Evolutionary conservation across 2,113 vertebrate species (phyloP).

Genomic region (Vimba vimba): DNA sequence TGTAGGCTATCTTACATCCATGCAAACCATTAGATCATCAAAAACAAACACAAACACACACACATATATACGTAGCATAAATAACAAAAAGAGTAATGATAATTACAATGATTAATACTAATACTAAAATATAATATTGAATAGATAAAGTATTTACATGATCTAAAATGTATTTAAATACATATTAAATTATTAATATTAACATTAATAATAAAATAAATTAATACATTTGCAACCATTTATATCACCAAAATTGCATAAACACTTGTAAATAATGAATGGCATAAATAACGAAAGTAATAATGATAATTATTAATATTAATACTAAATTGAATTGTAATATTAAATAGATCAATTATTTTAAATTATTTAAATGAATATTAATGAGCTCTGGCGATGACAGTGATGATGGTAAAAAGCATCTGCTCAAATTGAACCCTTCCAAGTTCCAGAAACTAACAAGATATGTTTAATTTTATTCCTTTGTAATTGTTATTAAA

Average conservation of each 20-base stretch:
- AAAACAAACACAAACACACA: too few relatives aligned
- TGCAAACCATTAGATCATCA: too few relatives aligned
- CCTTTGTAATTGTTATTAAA: neutral
- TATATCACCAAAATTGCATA: neutral
- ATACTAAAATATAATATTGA: neutral
- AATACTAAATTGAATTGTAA: neutral
- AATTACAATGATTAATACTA: too few relatives aligned
- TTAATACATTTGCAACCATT: neutral
- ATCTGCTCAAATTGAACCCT: neutral
- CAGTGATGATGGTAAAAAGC: neutral
- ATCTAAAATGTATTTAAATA: neutral
- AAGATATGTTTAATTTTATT: neutral
- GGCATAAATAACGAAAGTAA: neutral
- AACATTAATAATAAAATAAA: too few relatives aligned
- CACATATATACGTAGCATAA: too few relatives aligned
- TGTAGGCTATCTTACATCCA: too few relatives aligned
- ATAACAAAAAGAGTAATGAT: too few relatives aligned
- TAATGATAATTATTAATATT: neutral
- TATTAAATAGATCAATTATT: neutral
- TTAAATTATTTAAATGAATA: neutral
- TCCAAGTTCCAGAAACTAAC: neutral
- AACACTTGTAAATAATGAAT: neutral
- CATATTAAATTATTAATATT: neutral
- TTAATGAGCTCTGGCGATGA: too few relatives aligned
- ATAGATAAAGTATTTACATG: neutral